phyloP scores from a whole-genome alignment of 2,888 invertebrate genomes.

The Tetropium fuscum region DNA sequence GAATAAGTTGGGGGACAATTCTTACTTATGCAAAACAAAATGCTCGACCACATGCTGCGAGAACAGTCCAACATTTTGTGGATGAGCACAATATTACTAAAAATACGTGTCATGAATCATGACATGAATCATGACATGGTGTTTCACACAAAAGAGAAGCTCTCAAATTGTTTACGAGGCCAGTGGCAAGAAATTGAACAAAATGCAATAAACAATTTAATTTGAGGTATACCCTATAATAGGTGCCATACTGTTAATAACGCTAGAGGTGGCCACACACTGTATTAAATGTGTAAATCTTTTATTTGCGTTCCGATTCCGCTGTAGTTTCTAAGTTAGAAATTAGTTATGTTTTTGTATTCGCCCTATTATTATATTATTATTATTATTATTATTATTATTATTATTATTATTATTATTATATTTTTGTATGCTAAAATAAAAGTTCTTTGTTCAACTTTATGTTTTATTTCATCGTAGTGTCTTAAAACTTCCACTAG shows the following conservation, averaged over 20 bases:
- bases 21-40: slow-evolving; percentile 12
- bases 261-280: slow-evolving; percentile 12
- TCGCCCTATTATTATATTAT: too few relatives aligned
- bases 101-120: background rate
- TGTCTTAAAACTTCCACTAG: too few relatives aligned
- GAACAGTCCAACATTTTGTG: slow-evolving; percentile 1
- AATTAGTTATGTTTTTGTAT: too few relatives aligned
- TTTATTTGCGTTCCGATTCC: background rate
- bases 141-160: background rate
- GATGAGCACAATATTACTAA: background rate
- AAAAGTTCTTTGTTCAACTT: too few relatives aligned
- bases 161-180: slow-evolving; percentile 1
- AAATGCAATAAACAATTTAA: slow-evolving; percentile 22
- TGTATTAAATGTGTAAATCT: slow-evolving; percentile 15
- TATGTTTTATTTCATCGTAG: too few relatives aligned
- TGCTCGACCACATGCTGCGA: slow-evolving; percentile 4
- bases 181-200: slow-evolving; percentile 6
- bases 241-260: slow-evolving; percentile 16
- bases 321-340: background rate
- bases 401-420: too few relatives aligned
- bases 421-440: too few relatives aligned
- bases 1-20: slow-evolving; percentile 4
- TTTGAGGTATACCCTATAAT: slow-evolving; percentile 19
- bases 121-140: background rate
- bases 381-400: too few relatives aligned